Percentiles rank a stretch among this genome's conserved stretches.
Conservation (phyloP, 2,113 vertebrate species). For the Bagarius yarrelli region DNA sequence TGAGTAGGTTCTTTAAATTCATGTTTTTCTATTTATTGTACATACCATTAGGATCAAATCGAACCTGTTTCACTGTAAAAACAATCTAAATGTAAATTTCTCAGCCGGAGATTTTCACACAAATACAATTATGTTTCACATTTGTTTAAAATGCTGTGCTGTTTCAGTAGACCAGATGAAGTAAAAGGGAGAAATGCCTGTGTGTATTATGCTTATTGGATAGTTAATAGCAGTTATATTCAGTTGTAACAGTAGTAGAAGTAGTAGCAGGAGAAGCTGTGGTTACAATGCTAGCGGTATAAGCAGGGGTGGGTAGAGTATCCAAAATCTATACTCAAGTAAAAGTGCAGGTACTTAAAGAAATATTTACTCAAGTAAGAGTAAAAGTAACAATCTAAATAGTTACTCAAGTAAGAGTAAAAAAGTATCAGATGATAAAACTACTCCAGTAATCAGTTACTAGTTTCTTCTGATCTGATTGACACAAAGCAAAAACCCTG, state of each 20-base stretch:
- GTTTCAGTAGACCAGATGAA: neutral
- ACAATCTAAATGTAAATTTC: conserved; percentile 13
- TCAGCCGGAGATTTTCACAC: neutral
- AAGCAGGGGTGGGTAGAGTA: too few relatives aligned
- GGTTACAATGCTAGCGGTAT: neutral
- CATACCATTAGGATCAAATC: neutral
- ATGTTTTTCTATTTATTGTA: conserved; percentile 5
- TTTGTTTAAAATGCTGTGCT: neutral
- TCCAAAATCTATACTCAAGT: too few relatives aligned
- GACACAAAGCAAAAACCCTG: too few relatives aligned
- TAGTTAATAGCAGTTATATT: too few relatives aligned
- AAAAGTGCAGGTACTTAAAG: too few relatives aligned
- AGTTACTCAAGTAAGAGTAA: too few relatives aligned
- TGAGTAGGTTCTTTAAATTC: conserved; percentile 6
- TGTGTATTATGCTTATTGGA: neutral
- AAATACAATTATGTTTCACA: neutral
- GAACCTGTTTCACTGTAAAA: conserved; percentile 8
- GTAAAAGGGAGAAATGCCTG: neutral
- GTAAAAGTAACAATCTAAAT: too few relatives aligned
- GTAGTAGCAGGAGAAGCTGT: too few relatives aligned
- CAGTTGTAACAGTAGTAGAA: neutral
- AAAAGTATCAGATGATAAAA: too few relatives aligned
- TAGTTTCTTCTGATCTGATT: too few relatives aligned
- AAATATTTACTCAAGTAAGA: too few relatives aligned
- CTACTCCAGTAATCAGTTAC: too few relatives aligned